Base-by-base conservation (phyloP, 2,797 vertebrate genomes). In the Mormyrus proboscirostris region DNA sequence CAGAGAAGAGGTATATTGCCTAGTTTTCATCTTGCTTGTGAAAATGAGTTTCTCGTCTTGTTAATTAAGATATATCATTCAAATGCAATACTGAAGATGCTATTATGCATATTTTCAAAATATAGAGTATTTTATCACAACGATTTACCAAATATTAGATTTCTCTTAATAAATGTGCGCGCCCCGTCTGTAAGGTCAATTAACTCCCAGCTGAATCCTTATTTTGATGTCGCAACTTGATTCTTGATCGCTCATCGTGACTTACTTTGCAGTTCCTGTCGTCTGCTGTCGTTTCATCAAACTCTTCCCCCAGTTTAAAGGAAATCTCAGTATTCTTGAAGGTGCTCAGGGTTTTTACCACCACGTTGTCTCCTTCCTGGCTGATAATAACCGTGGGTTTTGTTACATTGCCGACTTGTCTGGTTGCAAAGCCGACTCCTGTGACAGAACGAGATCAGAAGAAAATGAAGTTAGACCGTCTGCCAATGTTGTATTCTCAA, bases 231-330 rank as follows among this genome's bases (percentile, higher is more conserved):
- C 69, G 33, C 9, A 1, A 65, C 62, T 2, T 49, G 51, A 85
- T 9, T 16, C 22, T 38, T 33, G 14, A n/a, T 86, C 3, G 22
- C 83, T 14, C 51, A 86, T 51, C 12, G 9, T 53, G 47, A 29
- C 97, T 96, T 93, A 99, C 98, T 95, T 98, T 99, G 93, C 97
- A 98, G 93, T 95, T 97, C 89, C 97, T 96, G 89, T 98, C 97
- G 9, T 99, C 97, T 0, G 95, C 96, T 0, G 97, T 98, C 90
- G 92, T 94, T 92, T 99, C 97, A 4, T 98, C 97, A 10, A 99
- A 99, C 94, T 99, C 98, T 90, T 98, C 97, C 65, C 97, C 98
- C 86, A 99, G 94, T 69, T 95, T 97, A 94, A 98, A 99, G 91
- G 94, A 95, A 93, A 98, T 97, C 94, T 98, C 97, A 38, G 96